Conservation (phyloP, 2,888 invertebrate species). For the Tanypteryx hageni region DNA sequence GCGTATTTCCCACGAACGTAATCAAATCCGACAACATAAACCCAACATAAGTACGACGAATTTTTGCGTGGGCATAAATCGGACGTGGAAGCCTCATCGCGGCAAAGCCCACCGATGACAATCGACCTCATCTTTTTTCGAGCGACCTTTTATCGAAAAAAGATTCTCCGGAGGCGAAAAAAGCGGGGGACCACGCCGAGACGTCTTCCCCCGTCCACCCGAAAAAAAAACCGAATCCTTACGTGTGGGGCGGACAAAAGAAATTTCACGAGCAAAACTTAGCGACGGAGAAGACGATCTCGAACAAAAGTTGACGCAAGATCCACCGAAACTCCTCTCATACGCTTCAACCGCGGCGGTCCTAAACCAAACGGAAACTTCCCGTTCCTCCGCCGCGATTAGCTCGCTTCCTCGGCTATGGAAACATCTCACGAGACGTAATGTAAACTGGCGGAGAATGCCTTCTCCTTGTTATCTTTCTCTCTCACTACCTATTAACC, state of each 20-base stretch:
- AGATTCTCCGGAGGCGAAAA: too few relatives aligned
- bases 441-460: slow-evolving; percentile 48
- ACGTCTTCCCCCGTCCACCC: too few relatives aligned
- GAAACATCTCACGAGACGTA: slow-evolving; percentile 40
- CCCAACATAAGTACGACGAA: too few relatives aligned
- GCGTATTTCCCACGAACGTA: too few relatives aligned
- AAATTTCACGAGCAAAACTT: not conserved
- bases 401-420: slow-evolving; percentile 3
- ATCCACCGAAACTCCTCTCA: not conserved
- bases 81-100: too few relatives aligned
- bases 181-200: too few relatives aligned
- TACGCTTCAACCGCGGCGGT: not conserved
- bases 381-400: not conserved
- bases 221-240: not conserved
- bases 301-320: not conserved
- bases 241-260: not conserved
- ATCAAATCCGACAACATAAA: too few relatives aligned
- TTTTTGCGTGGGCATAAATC: too few relatives aligned
- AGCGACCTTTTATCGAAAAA: too few relatives aligned
- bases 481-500: not conserved
- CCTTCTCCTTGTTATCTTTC: slow-evolving; percentile 47
- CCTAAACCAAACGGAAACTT: slow-evolving; percentile 3
- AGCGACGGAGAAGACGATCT: not conserved
- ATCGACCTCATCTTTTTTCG: too few relatives aligned
- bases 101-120: too few relatives aligned